phyloP scores from a whole-genome alignment of 2,113 vertebrate species.

The Pagrus major region DNA sequence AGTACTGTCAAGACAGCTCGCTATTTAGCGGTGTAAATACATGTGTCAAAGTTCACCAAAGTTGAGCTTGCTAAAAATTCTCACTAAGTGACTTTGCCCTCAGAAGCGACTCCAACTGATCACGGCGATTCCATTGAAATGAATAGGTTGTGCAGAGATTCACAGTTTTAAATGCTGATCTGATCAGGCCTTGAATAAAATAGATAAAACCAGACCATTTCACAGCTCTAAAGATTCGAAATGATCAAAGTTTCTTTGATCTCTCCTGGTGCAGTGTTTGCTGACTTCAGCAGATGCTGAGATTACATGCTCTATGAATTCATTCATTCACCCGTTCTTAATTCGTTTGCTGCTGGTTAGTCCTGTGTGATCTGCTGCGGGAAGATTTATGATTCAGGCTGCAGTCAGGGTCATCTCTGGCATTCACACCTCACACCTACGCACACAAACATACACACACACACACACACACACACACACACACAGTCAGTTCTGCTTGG shows the following conservation, averaged over 20 bases:
- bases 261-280: conserved; percentile 1
- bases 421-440: conserved; percentile 41
- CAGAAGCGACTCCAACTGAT: neutral
- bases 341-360: conserved; percentile 48
- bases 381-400: conserved; percentile 58
- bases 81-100: neutral
- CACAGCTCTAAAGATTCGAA: neutral
- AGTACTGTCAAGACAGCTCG: too few species aligned
- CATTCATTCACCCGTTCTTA: conserved; percentile 31
- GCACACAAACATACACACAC: conserved; percentile 26
- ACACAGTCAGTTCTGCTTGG: neutral
- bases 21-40: neutral
- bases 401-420: conserved; percentile 44
- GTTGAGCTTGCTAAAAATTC: neutral
- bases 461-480: conserved; percentile 14
- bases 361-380: conserved; percentile 23
- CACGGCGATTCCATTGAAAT: neutral
- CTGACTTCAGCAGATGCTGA: conserved; percentile 45
- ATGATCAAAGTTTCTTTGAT: conserved; percentile 9
- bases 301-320: conserved; percentile 51
- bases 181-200: neutral
- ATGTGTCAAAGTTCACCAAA: neutral
- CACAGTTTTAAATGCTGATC: neutral
- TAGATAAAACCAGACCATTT: neutral
- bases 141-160: neutral